Conservation (phyloP, 2,113 vertebrate species). For the Sceloporus undulatus region DNA sequence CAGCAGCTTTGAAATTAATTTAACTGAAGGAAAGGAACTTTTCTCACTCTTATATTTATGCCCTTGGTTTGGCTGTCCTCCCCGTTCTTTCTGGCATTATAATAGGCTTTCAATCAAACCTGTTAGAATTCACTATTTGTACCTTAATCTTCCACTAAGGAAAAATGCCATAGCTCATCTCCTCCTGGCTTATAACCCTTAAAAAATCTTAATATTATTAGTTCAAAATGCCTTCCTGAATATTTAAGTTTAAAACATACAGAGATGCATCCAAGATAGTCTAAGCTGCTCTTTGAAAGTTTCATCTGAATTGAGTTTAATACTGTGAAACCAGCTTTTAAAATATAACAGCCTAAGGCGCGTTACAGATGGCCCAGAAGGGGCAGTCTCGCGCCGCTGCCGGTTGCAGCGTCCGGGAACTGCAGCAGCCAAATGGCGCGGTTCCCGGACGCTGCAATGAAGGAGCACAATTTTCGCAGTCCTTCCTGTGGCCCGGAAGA, state of each 20-base stretch:
- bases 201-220: constrained; percentile 48
- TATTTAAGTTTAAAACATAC: constrained; percentile 21
- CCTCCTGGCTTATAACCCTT: constrained; percentile 51
- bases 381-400: no score
- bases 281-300: constrained; percentile 14
- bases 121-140: constrained; percentile 50
- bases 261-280: background rate
- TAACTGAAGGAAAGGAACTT: constrained; percentile 50
- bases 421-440: no score
- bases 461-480: no score
- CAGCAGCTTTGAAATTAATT: constrained; percentile 43
- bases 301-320: background rate
- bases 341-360: background rate
- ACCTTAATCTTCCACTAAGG: constrained; percentile 55
- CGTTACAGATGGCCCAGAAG: no score
- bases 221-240: constrained; percentile 53
- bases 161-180: constrained; percentile 39
- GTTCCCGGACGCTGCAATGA: no score
- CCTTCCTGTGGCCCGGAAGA: no score
- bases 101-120: constrained; percentile 52
- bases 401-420: no score
- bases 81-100: constrained; percentile 52
- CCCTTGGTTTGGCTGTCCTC: constrained; percentile 31
- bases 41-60: constrained; percentile 12
- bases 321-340: constrained; percentile 27